These are phyloP conservation scores for Lineus longissimus DNA, from an alignment of 1,140 invertebrate species.

Conservation along the genomic window DNA sequence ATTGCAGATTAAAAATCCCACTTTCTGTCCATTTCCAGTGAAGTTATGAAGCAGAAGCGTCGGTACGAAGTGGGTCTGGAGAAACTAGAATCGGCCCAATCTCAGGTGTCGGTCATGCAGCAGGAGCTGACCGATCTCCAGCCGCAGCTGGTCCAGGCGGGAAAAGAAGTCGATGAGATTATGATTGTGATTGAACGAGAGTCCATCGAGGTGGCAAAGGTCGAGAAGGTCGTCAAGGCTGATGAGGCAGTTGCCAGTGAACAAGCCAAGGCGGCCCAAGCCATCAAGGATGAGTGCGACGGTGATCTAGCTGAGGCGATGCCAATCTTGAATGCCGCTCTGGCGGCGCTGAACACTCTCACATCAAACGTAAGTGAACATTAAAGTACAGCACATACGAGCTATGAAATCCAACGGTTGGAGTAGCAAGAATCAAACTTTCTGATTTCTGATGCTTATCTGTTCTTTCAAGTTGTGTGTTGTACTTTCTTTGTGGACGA, in stretches of 20 bases:
- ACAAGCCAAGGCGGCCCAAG: constrained; percentile 50
- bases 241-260: constrained; percentile 55
- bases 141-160: constrained; percentile 68
- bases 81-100: constrained; percentile 51
- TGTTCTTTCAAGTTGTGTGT: too few relatives aligned
- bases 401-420: not conserved
- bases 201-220: constrained; percentile 54
- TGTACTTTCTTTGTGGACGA: too few relatives aligned
- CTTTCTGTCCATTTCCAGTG: constrained; percentile 39
- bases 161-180: constrained; percentile 52
- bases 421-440: too few relatives aligned
- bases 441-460: too few relatives aligned
- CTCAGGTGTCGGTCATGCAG: constrained; percentile 64
- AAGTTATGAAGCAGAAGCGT: constrained; percentile 70
- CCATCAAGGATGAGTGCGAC: constrained; percentile 55
- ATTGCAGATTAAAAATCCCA: not conserved
- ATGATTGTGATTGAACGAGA: constrained; percentile 53
- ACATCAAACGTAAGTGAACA: constrained; percentile 35
- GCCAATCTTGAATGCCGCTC: constrained; percentile 51
- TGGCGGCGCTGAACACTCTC: constrained; percentile 53
- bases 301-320: constrained; percentile 52
- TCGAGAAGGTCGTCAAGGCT: constrained; percentile 55
- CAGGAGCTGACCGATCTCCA: constrained; percentile 82
- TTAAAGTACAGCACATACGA: not conserved
- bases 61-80: constrained; percentile 58